Base-by-base conservation (phyloP, 2,113 vertebrate species). In the Dendropsophus ebraccatus region DNA sequence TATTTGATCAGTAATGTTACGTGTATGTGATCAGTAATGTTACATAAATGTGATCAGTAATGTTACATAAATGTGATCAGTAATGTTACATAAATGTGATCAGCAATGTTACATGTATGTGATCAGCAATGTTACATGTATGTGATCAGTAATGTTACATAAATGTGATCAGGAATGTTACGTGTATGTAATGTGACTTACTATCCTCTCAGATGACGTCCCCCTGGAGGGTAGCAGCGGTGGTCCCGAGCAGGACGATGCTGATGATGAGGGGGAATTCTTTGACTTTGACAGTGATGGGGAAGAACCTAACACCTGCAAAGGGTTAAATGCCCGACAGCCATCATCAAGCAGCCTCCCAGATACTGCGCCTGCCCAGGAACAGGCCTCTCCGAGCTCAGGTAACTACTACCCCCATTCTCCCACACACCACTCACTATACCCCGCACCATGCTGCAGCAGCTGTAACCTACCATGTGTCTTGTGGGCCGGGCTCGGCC, bases 281-380 rank as follows among this genome's bases (percentile, higher is more conserved):
- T 86, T 86, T 81, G 84, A 86, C 5, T 86, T 86, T 86, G 84
- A 86, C 60, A 86, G 84, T 35, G 84, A 81, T 6, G 76, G 49
- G 21, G 84, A 81, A 17, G 75, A 73, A 74, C 72, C 65, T 62
- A 77, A 37, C 35, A n/a, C 37, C 50, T 35, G 17, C 30, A 41
- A 69, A 37, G 47, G 47, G 52, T 32, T 70, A 49, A 81, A 58
- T 58, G 25, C 1, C 76, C 2, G 50, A n/a, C n/a, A 56, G 50
- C 23, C 67, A 0, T 81, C 67, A 28, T 73, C 49, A 28, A 58
- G 28, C 28, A 80, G 41, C n/a, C 41, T 58, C 23, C 35, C 65
- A 11, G 77, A 77, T 16, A 32, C 73, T 14, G 52, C 54, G 19
- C 54, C 14, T 17, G 4, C 1, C 5, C 32, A 41, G 76, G 19